phyloP scores from a whole-genome alignment of 2,797 vertebrate species.

The Hyperoplus immaculatus region DNA sequence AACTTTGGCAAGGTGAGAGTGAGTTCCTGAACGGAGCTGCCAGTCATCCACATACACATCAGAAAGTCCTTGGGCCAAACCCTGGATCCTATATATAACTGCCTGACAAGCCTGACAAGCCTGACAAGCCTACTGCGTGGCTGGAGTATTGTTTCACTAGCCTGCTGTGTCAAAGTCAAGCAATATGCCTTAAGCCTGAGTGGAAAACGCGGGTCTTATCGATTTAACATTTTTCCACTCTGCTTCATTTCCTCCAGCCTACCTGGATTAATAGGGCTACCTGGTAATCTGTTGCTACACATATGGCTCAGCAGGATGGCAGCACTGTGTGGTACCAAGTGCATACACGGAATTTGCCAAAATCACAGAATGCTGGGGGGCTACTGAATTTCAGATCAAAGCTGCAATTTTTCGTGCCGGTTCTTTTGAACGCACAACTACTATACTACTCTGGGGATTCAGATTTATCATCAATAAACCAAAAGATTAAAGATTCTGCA shows the following conservation, averaged over 20 bases:
- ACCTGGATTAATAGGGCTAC: conserved; percentile 77
- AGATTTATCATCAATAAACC: conserved; percentile 13
- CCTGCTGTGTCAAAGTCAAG: conserved; percentile 62
- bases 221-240: conserved; percentile 76
- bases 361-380: conserved; percentile 32
- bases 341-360: conserved; percentile 43
- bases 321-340: conserved; percentile 30
- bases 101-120: conserved; percentile 9
- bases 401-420: conserved; percentile 8
- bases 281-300: conserved; percentile 75
- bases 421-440: background rate
- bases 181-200: conserved; percentile 51
- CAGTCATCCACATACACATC: conserved; percentile 37
- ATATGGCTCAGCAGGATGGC: conserved; percentile 73
- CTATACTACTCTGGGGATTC: background rate
- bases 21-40: conserved; percentile 28
- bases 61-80: conserved; percentile 12
- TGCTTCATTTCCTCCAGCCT: conserved; percentile 70
- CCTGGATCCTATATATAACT: conserved; percentile 8
- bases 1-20: conserved; percentile 52
- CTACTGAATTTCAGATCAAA: conserved; percentile 42
- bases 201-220: conserved; percentile 61
- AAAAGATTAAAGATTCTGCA: conserved; percentile 6
- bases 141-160: background rate
- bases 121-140: conserved; percentile 22